Evolutionary conservation across 2,797 vertebrate species (phyloP).

Genomic region (Eidolon dupreanum): DNA sequence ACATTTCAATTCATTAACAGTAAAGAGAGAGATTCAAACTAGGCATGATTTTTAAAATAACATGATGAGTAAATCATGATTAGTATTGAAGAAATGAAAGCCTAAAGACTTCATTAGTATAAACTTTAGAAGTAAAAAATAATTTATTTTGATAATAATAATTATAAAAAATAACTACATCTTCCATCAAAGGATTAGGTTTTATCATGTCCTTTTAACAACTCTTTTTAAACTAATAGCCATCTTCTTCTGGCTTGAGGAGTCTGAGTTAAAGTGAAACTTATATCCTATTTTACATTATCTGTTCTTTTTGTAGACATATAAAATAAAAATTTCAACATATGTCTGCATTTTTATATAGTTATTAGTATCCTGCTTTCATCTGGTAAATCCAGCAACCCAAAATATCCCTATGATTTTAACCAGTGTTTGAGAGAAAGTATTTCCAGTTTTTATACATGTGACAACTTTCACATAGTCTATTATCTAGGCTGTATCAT

Average conservation of each 20-base stretch:
- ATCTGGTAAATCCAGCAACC: neutral
- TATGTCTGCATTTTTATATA: neutral
- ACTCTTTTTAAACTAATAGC: neutral
- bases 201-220: neutral
- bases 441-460: neutral
- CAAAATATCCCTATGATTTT: neutral
- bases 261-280: neutral
- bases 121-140: conserved; percentile 3
- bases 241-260: neutral
- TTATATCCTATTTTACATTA: neutral
- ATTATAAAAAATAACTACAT: neutral
- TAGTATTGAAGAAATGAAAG: neutral
- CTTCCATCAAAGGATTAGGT: neutral
- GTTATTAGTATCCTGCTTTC: neutral
- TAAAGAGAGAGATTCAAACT: neutral
- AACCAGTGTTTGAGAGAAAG: neutral
- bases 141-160: neutral
- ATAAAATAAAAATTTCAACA: neutral
- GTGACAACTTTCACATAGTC: neutral
- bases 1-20: neutral
- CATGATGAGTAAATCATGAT: neutral
- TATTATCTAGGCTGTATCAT: neutral
- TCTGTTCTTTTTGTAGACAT: neutral
- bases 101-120: neutral
- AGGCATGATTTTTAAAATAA: neutral